Percentiles rank a stretch among this genome's conserved stretches.
Evolutionary conservation across 2,888 invertebrate species (phyloP).

Genomic region (Liposcelis brunnea): DNA sequence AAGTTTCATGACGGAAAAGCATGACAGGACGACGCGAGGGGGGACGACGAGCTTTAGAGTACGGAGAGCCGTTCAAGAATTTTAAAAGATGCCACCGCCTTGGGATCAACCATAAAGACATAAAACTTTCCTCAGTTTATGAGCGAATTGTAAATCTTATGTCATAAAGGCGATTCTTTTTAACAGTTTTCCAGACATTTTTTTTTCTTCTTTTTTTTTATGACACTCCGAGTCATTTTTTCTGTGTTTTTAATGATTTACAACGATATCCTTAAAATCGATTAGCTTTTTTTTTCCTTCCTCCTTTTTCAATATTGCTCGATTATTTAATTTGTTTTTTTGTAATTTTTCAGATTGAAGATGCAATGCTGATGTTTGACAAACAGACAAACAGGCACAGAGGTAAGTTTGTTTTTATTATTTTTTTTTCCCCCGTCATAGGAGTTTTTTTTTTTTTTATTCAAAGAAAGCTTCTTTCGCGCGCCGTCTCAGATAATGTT

Average conservation of each 20-base stretch:
- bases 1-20: no score
- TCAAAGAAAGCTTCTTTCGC: constrained; percentile 16
- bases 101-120: background rate
- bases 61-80: background rate
- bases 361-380: constrained; percentile 99
- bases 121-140: constrained; percentile 4
- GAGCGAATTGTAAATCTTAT: constrained; percentile 3
- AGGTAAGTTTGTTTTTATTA: constrained; percentile 54
- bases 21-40: no score
- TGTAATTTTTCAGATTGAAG: constrained; percentile 87
- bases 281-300: no score
- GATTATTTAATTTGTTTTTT: constrained; percentile 19
- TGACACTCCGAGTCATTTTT: no score
- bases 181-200: constrained; percentile 1
- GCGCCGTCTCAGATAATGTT: no score
- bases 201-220: background rate
- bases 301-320: no score
- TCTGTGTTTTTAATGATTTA: no score
- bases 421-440: no score
- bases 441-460: no score
- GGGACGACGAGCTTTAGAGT: no score
- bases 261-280: no score
- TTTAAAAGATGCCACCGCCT: constrained; percentile 6
- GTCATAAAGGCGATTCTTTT: constrained; percentile 2
- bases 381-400: constrained; percentile 99